phyloP scores from a whole-genome alignment of 2,797 vertebrate species.

The Chloroceryle inda region DNA sequence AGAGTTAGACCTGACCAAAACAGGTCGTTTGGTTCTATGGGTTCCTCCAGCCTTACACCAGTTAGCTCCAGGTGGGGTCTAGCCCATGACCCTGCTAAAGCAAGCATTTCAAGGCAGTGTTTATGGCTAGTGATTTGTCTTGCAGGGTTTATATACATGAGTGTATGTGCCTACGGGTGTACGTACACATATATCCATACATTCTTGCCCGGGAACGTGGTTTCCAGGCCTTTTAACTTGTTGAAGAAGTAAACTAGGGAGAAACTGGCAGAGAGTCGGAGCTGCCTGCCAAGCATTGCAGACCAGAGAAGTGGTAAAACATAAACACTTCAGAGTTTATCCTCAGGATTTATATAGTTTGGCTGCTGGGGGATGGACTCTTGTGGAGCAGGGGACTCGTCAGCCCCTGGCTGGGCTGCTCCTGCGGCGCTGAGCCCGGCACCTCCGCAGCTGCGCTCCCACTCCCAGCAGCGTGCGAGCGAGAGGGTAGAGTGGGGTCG shows the following conservation, averaged over 20 bases:
- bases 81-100: neutral
- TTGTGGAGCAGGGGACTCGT: neutral
- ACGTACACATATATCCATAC: neutral
- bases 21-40: neutral
- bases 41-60: neutral
- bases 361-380: neutral
- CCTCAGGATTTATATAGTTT: constrained; percentile 28
- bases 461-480: fast-evolving
- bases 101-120: constrained; percentile 2
- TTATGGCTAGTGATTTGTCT: constrained; percentile 45
- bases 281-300: constrained; percentile 45
- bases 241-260: constrained; percentile 57
- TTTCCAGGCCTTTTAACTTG: constrained; percentile 49
- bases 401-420: neutral
- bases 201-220: neutral
- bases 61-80: neutral
- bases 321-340: constrained; percentile 70
- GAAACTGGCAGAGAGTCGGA: constrained; percentile 42
- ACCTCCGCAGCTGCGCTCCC: fast-evolving
- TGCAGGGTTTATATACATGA: neutral
- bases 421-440: fast-evolving
- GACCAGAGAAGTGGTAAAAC: constrained; percentile 72
- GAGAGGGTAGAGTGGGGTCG: neutral
- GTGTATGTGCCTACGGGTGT: neutral
- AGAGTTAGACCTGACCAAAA: neutral